These are phyloP conservation scores for Lota lota DNA, from an alignment of 2,113 vertebrate species.

Conservation along the genomic window DNA sequence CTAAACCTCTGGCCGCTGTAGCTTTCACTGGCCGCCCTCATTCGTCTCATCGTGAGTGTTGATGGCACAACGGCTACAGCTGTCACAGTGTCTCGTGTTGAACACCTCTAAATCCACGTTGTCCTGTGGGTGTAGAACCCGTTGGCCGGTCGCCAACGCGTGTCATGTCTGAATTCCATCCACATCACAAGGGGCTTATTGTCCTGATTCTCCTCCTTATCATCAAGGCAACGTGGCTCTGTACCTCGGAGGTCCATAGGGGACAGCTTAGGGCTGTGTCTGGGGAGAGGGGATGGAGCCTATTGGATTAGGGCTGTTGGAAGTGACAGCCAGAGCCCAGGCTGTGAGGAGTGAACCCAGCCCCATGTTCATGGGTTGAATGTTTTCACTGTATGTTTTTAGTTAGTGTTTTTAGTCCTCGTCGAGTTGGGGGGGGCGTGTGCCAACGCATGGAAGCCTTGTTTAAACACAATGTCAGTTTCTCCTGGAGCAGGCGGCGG, in stretches of 20 bases:
- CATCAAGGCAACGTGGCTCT: not conserved
- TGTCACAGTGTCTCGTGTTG: too few species aligned
- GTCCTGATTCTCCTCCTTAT: not conserved
- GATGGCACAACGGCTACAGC: too few species aligned
- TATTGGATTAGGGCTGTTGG: conserved; percentile 16
- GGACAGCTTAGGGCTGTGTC: conserved; percentile 7
- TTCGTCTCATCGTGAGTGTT: too few species aligned
- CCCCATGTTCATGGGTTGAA: conserved; percentile 6
- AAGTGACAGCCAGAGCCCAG: conserved; percentile 20
- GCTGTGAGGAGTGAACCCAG: conserved; percentile 23
- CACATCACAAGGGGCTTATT: conserved; percentile 3
- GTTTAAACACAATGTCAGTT: conserved; percentile 18
- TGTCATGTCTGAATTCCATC: conserved; percentile 24
- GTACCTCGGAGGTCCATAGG: not conserved
- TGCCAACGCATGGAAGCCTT: conserved; percentile 23
- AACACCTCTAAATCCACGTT: conserved; percentile 1
- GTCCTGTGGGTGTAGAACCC: conserved; percentile 22
- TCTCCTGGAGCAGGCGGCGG: conserved; percentile 7
- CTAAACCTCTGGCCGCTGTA: too few species aligned
- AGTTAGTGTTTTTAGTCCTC: conserved; percentile 1
- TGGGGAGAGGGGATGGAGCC: conserved; percentile 2
- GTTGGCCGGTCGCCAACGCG: conserved; percentile 14
- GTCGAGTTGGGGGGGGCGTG: conserved; percentile 6
- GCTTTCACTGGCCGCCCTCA: too few species aligned
- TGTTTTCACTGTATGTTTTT: conserved; percentile 32